A percentile compares a stretch with the other conserved stretches of the same genome.
Evolutionary conservation across 1,140 invertebrate species (phyloP).

Genomic region (Bombus cullumanus): DNA sequence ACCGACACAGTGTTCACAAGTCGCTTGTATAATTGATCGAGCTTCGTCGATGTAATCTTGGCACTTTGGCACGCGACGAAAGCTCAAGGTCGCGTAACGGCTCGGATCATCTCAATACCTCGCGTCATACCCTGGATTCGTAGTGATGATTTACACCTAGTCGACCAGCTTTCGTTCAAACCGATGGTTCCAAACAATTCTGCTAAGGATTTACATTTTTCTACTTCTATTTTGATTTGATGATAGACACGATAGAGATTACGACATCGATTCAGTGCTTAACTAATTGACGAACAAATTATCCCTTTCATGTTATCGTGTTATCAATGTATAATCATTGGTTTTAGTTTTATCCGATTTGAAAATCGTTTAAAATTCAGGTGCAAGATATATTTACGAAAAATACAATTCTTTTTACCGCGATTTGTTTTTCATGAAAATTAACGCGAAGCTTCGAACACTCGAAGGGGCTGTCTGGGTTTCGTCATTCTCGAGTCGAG

Average conservation of each 20-base stretch:
- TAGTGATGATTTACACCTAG: constrained; percentile 11
- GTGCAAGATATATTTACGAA: too few species aligned
- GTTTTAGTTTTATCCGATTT: too few species aligned
- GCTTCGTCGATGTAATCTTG: constrained; percentile 69
- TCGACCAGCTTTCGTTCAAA: not conserved
- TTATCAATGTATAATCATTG: too few species aligned
- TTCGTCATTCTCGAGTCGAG: too few species aligned
- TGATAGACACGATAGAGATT: not conserved
- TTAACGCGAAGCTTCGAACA: too few species aligned
- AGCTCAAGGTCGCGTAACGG: constrained; percentile 71
- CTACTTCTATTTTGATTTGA: not conserved
- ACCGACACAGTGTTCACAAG: not conserved
- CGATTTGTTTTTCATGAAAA: too few species aligned
- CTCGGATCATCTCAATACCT: constrained; percentile 64
- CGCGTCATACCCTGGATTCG: constrained; percentile 66
- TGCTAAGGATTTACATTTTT: not conserved
- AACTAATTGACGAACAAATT: too few species aligned
- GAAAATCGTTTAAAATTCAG: too few species aligned
- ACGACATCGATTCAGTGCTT: not conserved
- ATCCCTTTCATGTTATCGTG: not conserved
- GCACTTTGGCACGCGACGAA: constrained; percentile 77
- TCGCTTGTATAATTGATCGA: constrained; percentile 58
- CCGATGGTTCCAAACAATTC: not conserved
- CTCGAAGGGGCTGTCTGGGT: too few species aligned
- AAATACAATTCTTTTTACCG: too few species aligned